Evolutionary conservation across 2,888 invertebrate genomes (phyloP), one percentile per base, ranked within the genome.

Genomic region (Rotaria sp.): DNA sequence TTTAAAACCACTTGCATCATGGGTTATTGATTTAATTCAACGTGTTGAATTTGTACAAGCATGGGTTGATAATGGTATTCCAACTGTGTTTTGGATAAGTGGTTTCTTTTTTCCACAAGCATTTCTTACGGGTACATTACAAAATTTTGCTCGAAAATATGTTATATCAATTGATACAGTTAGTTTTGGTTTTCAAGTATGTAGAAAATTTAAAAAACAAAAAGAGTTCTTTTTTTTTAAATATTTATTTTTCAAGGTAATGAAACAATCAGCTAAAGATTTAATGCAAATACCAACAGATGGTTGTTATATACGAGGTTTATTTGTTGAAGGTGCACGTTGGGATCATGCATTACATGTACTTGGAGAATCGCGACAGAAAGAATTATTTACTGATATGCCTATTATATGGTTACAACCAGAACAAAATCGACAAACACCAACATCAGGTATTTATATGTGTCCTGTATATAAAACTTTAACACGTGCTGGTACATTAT

Each of bases 401-500:
- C 97, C 97, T 0, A 96, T 97, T 84, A 96, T 97, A 87, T 96
- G 96, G 91, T 94, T 97, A 89, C 84, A 67, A 38, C 85, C 87
- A 55, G 95, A 94, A 91, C 93, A 91, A 85, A 97, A 97, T 91
- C 95, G 97, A 91, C 95, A 95, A 91, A 97, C 97, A 90, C 87
- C 59, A 87, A 92, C 95, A 84, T 93, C 96, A 86, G 96, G 96
- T 90, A 95, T 96, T 94, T 97, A 97, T 92, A 96, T 96, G 91
- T 97, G 97, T 90, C 97, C 97, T 0, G 94, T 97, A 3, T 97
- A 97, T 92, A 97, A 96, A 92, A 97, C 97, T 88, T 85, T 88
- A 88, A 85, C 89, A 91, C 84, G 87, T 89, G 13, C 91, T 91
- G 88, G 91, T 91, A 87, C 91, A 0, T 88, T 91, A 86, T 91